These are phyloP conservation scores for Deilephila elpenor DNA, from an alignment of 2,888 invertebrate genomes.

Conservation along the genomic window DNA sequence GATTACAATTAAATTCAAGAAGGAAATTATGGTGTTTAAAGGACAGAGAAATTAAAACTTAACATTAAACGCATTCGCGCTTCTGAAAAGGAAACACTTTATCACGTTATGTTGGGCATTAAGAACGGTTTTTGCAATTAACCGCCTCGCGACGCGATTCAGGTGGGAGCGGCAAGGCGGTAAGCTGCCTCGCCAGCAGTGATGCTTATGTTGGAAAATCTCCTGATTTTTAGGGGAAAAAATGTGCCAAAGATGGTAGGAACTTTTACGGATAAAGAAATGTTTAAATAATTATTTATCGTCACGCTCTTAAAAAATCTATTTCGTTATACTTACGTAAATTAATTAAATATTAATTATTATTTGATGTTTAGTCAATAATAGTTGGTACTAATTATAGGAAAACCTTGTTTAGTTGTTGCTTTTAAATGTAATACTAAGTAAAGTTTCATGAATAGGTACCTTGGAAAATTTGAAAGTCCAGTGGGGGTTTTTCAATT, in stretches of 20 bases:
- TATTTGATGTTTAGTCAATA: too few relatives aligned
- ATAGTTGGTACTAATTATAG: too few relatives aligned
- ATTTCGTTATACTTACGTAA: too few relatives aligned
- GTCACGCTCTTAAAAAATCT: too few relatives aligned
- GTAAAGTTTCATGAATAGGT: too few relatives aligned
- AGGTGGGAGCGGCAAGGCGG: constrained; percentile 18
- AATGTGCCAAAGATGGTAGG: too few relatives aligned
- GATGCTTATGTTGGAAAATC: not conserved
- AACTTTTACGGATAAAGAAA: too few relatives aligned
- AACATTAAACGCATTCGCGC: constrained; percentile 51
- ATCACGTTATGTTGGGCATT: constrained; percentile 73
- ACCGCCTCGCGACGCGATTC: constrained; percentile 47
- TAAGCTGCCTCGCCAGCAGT: not conserved
- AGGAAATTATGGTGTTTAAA: constrained; percentile 45
- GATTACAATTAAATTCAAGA: constrained; percentile 25
- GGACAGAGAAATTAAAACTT: constrained; percentile 51
- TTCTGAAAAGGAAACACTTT: constrained; percentile 69
- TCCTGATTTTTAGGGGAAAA: not conserved
- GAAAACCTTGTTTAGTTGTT: too few relatives aligned
- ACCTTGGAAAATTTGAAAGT: too few relatives aligned
- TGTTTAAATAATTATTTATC: too few relatives aligned
- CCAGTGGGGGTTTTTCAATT: not conserved
- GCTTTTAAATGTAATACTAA: too few relatives aligned
- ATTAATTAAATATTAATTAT: too few relatives aligned
- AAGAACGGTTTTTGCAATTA: constrained; percentile 76